A percentile compares a stretch with the other conserved stretches of the same genome.
Evolutionary conservation across 2,113 vertebrate genomes (phyloP).

Genomic region (Morone chrysops): DNA sequence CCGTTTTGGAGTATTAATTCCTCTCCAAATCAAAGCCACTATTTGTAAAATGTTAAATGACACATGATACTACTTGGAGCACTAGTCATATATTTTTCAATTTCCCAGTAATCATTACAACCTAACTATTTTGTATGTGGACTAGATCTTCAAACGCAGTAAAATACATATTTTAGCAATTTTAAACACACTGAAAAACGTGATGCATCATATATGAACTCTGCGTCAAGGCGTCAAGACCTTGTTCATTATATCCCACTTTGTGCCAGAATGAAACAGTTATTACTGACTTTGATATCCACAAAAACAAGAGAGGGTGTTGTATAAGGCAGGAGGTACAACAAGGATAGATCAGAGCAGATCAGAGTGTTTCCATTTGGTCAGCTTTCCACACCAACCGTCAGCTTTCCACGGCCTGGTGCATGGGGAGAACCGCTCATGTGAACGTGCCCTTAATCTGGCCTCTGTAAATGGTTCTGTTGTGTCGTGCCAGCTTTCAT

Average conservation of each 20-base stretch:
- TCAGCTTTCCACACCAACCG: conserved; percentile 17
- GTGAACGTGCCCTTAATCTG: conserved; percentile 65
- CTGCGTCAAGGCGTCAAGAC: background rate
- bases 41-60: too few species aligned
- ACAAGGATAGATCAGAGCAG: conserved; percentile 1
- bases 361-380: conserved; percentile 19
- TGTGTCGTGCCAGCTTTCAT: conserved; percentile 70
- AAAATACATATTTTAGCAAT: background rate
- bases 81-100: too few species aligned
- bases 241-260: background rate
- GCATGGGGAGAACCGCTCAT: conserved; percentile 42
- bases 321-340: background rate
- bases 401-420: conserved; percentile 26
- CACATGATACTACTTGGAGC: too few species aligned
- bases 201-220: background rate
- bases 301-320: background rate
- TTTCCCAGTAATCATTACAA: background rate
- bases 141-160: conserved; percentile 1
- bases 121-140: background rate
- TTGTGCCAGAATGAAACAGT: background rate
- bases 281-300: background rate
- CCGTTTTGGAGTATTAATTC: too few species aligned
- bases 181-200: background rate
- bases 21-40: too few species aligned
- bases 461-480: conserved; percentile 70